Percentiles rank a stretch among this genome's conserved stretches.
Conservation (phyloP, 2,113 vertebrate species). For the Prinia subflava region DNA sequence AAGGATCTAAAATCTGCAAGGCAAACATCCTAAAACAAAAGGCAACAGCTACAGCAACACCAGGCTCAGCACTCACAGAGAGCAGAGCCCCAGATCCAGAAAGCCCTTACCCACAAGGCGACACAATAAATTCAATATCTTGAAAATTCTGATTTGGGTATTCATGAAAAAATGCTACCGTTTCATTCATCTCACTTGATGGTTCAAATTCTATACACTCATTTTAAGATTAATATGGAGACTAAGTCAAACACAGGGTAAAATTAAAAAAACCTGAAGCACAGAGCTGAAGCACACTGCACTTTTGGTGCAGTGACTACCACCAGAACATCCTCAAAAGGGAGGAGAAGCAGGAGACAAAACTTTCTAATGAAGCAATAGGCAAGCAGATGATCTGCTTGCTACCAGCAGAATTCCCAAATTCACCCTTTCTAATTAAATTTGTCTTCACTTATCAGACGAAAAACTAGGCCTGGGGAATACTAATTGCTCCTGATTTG, state of each 20-base stretch:
- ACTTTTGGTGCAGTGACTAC: neutral
- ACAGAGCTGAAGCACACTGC: neutral
- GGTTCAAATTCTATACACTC: neutral
- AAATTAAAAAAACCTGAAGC: neutral
- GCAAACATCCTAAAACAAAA: neutral
- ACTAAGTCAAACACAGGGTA: neutral
- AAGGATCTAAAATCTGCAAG: neutral
- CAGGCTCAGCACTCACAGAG: neutral
- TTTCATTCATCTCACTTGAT: neutral
- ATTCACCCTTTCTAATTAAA: conserved; percentile 44
- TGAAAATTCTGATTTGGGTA: neutral
- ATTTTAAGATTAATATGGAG: neutral
- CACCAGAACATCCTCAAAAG: neutral
- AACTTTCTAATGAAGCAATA: neutral
- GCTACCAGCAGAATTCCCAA: conserved; percentile 5
- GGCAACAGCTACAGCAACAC: neutral
- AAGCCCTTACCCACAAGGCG: neutral
- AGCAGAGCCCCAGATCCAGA: neutral
- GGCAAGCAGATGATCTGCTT: neutral
- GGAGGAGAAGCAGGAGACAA: neutral
- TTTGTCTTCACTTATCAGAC: conserved; percentile 36
- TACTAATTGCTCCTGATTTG: conserved; percentile 22
- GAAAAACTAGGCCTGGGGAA: conserved; percentile 39
- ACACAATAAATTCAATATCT: neutral
- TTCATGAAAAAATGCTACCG: neutral